Percentiles rank a stretch among this genome's conserved stretches.
phyloP scores from a whole-genome alignment of 2,888 invertebrate genomes.

The Cotesia congregata region DNA sequence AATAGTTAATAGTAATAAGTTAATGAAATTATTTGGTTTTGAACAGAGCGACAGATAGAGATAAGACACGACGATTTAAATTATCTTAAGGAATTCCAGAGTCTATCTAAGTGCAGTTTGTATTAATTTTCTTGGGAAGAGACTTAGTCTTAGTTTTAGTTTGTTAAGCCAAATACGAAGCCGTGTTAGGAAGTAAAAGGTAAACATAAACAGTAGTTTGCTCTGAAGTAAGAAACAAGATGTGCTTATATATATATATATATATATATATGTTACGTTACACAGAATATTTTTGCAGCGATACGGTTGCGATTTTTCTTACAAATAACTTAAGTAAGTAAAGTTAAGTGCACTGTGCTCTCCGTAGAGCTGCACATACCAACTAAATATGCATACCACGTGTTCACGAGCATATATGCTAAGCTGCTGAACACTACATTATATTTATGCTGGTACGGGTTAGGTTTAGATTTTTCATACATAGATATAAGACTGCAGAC shows the following conservation, averaged over 20 bases:
- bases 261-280: conserved; percentile 9
- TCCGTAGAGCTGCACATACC: conserved; percentile 18
- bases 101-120: not conserved
- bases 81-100: not conserved
- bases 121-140: not conserved
- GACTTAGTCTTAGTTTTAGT: not conserved
- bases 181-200: not conserved
- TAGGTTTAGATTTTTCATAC: not conserved
- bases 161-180: not conserved
- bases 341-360: not conserved
- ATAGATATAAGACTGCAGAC: conserved; percentile 15
- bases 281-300: conserved; percentile 14
- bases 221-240: not conserved
- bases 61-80: not conserved
- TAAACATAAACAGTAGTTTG: conserved; percentile 12
- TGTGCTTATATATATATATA: not conserved
- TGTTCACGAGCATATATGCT: conserved; percentile 40
- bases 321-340: conserved; percentile 21
- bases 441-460: too few relatives aligned
- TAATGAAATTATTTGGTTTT: not conserved
- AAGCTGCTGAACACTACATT: not conserved
- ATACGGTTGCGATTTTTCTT: conserved; percentile 44
- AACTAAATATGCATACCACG: conserved; percentile 42
- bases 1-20: not conserved
- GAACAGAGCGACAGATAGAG: not conserved